Evolutionary conservation across 2,797 vertebrate species (phyloP).

Genomic region (Megaceryle alcyon): DNA sequence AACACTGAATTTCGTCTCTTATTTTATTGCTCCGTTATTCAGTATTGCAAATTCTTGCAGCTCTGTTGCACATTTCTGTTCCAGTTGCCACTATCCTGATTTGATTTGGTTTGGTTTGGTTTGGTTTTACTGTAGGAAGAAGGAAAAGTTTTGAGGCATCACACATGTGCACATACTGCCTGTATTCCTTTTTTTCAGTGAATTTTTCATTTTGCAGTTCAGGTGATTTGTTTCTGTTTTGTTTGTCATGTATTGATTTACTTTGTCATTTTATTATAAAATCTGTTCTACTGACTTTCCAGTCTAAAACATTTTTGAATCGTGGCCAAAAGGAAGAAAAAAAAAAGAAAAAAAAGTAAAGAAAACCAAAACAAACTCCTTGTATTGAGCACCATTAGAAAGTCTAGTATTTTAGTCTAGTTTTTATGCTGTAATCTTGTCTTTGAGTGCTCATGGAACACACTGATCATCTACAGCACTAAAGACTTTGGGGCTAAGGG

Average conservation of each 20-base stretch:
- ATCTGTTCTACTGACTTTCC: not conserved
- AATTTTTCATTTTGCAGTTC: not conserved
- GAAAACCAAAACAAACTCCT: not conserved
- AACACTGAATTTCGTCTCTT: not conserved
- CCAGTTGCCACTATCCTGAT: not conserved
- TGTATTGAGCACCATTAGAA: not conserved
- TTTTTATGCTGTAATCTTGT: not conserved
- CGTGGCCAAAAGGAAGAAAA: not conserved
- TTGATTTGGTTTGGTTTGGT: not conserved
- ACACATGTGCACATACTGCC: not conserved
- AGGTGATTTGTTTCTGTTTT: not conserved
- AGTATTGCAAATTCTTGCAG: not conserved
- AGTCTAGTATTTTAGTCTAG: not conserved
- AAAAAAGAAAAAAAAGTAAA: accelerated
- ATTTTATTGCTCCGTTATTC: not conserved
- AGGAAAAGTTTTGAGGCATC: not conserved
- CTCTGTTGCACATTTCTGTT: not conserved
- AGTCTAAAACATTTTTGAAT: not conserved
- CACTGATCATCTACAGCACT: not conserved
- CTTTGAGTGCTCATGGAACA: not conserved
- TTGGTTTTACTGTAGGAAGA: not conserved
- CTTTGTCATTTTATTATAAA: not conserved
- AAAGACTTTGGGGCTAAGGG: not conserved
- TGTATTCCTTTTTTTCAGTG: not conserved
- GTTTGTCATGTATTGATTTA: not conserved